Conservation (phyloP, 2,797 vertebrate genomes). For the Okamejei kenojei region DNA sequence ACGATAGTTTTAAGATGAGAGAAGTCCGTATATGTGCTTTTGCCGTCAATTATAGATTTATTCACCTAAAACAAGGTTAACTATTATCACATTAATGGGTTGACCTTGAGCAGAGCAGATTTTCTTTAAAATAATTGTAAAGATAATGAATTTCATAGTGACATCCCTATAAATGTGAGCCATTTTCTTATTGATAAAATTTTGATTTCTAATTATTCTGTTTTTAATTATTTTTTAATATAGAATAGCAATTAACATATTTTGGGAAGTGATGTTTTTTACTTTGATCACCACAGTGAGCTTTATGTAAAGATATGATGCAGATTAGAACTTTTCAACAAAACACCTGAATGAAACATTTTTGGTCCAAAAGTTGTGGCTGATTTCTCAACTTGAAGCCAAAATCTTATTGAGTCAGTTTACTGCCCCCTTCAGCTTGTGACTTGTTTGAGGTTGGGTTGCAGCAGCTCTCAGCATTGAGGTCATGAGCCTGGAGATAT, state of each 20-base stretch:
- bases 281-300: background rate
- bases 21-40: background rate
- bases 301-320: background rate
- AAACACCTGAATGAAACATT: background rate
- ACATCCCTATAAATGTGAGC: background rate
- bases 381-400: background rate
- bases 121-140: background rate
- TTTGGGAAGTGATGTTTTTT: background rate
- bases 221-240: background rate
- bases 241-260: background rate
- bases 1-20: background rate
- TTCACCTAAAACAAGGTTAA: background rate
- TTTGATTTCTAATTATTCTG: background rate
- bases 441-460: background rate
- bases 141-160: background rate
- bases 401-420: background rate
- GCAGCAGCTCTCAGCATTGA: background rate
- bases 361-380: background rate
- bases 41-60: background rate
- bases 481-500: background rate
- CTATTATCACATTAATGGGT: background rate
- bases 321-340: background rate
- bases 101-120: background rate
- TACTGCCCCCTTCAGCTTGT: background rate
- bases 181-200: background rate